A percentile compares a stretch with the other conserved stretches of the same genome.
Evolutionary conservation across 2,113 vertebrate genomes (phyloP).

Genomic region (Lycocorax pyrrhopterus): DNA sequence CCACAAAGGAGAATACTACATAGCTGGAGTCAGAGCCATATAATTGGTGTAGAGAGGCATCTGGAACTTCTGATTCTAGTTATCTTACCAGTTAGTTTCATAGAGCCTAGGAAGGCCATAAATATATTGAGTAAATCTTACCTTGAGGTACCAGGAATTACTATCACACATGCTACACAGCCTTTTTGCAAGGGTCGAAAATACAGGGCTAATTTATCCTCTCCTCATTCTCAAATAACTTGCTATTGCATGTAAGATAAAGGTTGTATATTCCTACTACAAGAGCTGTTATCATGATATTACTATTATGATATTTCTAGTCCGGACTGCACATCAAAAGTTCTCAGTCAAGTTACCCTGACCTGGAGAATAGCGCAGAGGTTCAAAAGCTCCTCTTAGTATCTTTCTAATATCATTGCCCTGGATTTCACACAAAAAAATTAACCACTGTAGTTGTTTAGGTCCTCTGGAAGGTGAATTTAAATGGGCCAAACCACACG

Average conservation of each 20-base stretch:
- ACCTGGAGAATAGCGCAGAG: background rate
- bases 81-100: background rate
- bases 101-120: background rate
- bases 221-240: background rate
- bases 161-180: background rate
- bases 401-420: background rate
- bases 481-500: background rate
- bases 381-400: background rate
- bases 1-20: background rate
- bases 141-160: background rate
- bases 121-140: background rate
- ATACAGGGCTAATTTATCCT: background rate
- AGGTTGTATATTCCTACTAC: background rate
- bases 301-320: background rate
- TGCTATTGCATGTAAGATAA: background rate
- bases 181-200: background rate
- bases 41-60: background rate
- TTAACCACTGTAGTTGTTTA: background rate
- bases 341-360: background rate
- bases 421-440: background rate
- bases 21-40: background rate
- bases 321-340: background rate
- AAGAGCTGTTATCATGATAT: background rate
- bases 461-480: background rate
- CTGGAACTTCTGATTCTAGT: background rate